Evolutionary conservation across 2,113 vertebrate genomes (phyloP), one percentile per base, ranked within the genome.

Genomic region (Desmodus rotundus): DNA sequence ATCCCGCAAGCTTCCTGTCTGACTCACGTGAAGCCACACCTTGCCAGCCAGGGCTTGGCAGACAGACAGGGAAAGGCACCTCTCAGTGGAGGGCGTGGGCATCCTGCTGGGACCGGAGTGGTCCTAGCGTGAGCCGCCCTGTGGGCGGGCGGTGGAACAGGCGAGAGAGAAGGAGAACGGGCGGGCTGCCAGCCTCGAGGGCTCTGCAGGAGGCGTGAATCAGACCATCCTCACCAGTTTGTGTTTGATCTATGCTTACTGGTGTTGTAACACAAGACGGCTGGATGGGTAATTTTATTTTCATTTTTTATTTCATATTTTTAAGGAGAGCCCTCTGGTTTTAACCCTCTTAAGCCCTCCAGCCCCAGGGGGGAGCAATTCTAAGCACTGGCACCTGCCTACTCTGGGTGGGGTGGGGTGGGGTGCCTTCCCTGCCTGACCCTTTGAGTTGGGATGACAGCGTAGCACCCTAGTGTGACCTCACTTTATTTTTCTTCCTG

Each of bases 111-210:
- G 58, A 56, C n/a, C 50, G 36, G 41, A 1, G 22, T 31, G 41
- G 88, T 38, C 3, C 28, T 58, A 61, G 24, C 0, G 1, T 12
- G 36, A 82, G 12, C 1, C 0, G 33, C 7, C 14, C 56, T 4
- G 24, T 61, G 58, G 58, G 24, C 26, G 58, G 58, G 26, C 26
- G 1, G 24, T 28, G 58, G 24, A 28, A 28, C 26, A 28, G 58
- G 9, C 9, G 24, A 28, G 58, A 1, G 58, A 61, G 58, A 20
- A 24, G 3, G 58, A 61, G 58, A 20, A 24, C 45, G 31, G 22
- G 63, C 0, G 0, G 9, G 14, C 3, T 1, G 1, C 61, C 14
- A 0, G 14, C 12, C 88, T 70, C 7, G 36, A 47, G 43, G 50
- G 28, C 65, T 70, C 28, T 5, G 31, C 80, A 54, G 80, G 22